Evolutionary conservation across 2,797 vertebrate genomes (phyloP).

Genomic region (Hemitrygon akajei): DNA sequence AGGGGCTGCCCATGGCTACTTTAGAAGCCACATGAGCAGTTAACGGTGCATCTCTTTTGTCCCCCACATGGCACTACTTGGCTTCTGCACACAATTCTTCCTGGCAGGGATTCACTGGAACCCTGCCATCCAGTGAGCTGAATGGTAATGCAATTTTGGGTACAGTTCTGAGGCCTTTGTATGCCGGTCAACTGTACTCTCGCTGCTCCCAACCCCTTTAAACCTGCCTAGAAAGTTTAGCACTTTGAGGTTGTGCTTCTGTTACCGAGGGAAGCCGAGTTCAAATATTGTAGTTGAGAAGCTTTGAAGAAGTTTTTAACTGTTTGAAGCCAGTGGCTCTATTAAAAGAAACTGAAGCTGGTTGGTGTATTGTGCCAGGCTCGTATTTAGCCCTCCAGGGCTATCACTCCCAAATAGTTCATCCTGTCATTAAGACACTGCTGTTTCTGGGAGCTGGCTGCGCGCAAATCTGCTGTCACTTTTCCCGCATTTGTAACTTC

Average conservation of each 20-base stretch:
- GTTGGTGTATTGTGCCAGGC: background rate
- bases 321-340: background rate
- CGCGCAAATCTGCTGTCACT: no score
- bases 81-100: background rate
- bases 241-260: background rate
- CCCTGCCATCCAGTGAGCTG: background rate
- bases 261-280: no score
- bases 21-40: background rate
- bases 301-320: background rate
- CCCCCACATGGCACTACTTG: background rate
- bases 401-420: no score
- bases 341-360: background rate
- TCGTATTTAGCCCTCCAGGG: no score
- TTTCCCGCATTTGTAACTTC: no score
- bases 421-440: no score
- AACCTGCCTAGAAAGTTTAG: no score
- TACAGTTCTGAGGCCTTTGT: background rate
- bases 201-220: background rate
- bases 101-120: background rate
- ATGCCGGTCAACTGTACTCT: background rate
- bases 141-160: background rate
- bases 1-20: background rate
- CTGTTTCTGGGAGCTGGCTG: no score
- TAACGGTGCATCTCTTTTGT: background rate
- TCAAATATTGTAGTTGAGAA: background rate